phyloP scores from a whole-genome alignment of 2,888 invertebrate genomes.

The Tinea pellionella region DNA sequence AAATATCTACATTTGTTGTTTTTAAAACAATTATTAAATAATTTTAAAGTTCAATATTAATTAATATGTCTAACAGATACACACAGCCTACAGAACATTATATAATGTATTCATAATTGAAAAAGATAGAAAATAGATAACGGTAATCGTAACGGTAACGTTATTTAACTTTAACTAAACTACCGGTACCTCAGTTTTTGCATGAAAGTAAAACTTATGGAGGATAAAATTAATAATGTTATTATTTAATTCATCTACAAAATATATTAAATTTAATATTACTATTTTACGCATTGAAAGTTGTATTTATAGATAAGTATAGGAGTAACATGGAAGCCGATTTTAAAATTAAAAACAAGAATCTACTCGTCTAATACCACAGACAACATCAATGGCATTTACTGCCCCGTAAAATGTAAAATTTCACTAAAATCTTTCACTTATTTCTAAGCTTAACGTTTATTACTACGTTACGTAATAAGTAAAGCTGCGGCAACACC shows the following conservation, averaged over 20 bases:
- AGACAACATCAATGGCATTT: constrained; percentile 1
- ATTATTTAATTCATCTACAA: too few species aligned
- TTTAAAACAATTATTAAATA: not conserved
- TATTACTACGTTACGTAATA: not conserved
- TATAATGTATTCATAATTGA: not conserved
- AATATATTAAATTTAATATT: too few species aligned
- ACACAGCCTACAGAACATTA: not conserved
- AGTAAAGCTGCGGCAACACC: too few species aligned
- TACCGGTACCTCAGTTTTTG: too few species aligned
- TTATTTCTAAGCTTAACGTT: not conserved
- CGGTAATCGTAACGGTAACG: too few species aligned
- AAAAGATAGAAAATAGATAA: too few species aligned
- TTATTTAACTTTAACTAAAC: too few species aligned
- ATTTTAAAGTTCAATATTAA: not conserved
- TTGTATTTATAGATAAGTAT: not conserved
- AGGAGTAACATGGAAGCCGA: not conserved
- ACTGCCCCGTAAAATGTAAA: not conserved
- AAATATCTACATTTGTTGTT: too few species aligned
- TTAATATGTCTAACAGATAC: not conserved
- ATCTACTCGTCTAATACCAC: not conserved
- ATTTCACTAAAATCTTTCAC: constrained; percentile 5
- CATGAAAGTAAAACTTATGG: too few species aligned
- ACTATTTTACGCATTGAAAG: too few species aligned
- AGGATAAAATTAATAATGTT: too few species aligned
- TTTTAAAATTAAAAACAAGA: not conserved